These are phyloP conservation scores for Peromyscus californicus DNA, from an alignment of 2,113 vertebrate species.

Conservation along the genomic window DNA sequence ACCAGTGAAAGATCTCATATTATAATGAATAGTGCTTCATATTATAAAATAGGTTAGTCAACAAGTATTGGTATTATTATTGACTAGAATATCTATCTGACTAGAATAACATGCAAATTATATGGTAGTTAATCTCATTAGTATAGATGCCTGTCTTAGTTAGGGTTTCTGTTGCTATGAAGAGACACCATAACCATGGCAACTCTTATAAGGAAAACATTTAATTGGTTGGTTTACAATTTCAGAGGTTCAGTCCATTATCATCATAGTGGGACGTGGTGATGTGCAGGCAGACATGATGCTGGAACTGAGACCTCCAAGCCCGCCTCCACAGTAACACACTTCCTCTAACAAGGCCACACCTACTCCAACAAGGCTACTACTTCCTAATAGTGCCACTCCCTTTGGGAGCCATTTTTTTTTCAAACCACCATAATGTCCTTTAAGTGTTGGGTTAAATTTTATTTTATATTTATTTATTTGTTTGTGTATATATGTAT, in stretches of 20 bases:
- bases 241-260: neutral
- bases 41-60: constrained; percentile 44
- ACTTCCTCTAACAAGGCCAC: neutral
- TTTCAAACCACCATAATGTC: neutral
- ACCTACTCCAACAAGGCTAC: too few species aligned
- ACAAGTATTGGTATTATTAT: constrained; percentile 12
- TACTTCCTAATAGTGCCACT: too few species aligned
- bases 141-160: neutral
- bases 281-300: neutral
- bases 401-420: too few species aligned
- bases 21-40: constrained; percentile 47
- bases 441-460: constrained; percentile 30
- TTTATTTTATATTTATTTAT: neutral
- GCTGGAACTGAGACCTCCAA: neutral
- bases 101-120: neutral
- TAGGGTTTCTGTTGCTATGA: neutral
- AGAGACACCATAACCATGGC: neutral
- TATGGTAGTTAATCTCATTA: constrained; percentile 30
- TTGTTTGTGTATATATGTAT: neutral
- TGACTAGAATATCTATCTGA: neutral
- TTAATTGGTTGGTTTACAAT: neutral
- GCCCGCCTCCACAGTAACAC: neutral
- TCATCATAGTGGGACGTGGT: neutral
- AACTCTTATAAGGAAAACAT: neutral
- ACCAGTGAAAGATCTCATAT: constrained; percentile 40